These are phyloP conservation scores for Dermatophagoides farinae DNA, from an alignment of 1,140 invertebrate genomes.

Conservation along the genomic window DNA sequence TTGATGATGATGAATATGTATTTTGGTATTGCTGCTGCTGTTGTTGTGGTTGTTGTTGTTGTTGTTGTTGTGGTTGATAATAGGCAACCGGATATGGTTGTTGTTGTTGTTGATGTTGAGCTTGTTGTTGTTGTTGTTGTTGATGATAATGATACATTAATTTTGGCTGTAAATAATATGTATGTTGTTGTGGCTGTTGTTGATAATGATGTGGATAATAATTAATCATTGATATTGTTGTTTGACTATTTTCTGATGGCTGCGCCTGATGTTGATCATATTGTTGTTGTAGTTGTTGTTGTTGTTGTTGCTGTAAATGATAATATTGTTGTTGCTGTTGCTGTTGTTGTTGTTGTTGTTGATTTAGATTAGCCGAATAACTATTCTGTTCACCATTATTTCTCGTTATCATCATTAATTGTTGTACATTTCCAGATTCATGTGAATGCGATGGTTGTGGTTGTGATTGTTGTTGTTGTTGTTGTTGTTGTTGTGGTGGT, in stretches of 20 bases:
- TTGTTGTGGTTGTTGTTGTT: no score
- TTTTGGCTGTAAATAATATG: no score
- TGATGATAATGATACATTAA: no score
- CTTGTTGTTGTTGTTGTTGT: no score
- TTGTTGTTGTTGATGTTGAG: no score
- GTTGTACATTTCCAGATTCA: not conserved
- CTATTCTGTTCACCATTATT: not conserved
- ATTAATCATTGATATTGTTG: not conserved
- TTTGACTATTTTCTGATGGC: not conserved
- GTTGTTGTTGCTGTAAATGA: not conserved
- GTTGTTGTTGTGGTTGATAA: no score
- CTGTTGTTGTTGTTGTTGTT: not conserved
- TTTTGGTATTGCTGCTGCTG: no score
- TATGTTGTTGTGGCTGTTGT: not conserved
- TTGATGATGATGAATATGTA: no score
- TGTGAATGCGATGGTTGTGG: not conserved
- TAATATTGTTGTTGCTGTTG: not conserved
- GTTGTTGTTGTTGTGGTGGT: not conserved
- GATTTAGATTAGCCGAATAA: not conserved
- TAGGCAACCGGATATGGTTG: no score
- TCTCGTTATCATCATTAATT: no score
- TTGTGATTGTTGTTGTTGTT: slow-evolving; percentile 8
- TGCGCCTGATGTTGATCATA: not conserved
- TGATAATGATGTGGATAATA: not conserved
- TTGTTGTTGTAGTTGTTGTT: not conserved